Evolutionary conservation across 2,113 vertebrate species (phyloP).

Genomic region (Microcebus jonahi): DNA sequence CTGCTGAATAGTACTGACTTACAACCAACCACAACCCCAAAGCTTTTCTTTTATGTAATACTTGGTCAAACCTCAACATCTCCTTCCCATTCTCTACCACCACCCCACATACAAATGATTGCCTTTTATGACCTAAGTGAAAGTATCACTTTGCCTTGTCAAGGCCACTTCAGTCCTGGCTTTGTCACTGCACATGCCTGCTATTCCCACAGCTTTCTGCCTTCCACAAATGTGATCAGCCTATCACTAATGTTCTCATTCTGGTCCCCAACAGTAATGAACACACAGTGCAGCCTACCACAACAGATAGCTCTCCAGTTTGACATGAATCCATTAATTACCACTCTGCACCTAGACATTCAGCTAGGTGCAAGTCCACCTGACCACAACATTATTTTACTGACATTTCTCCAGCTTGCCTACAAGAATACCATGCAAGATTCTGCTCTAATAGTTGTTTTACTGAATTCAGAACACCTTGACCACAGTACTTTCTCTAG

Average conservation of each 20-base stretch:
- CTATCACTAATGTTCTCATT: slow-evolving; percentile 15
- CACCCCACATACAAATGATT: not conserved
- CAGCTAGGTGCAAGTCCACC: not conserved
- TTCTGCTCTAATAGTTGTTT: not conserved
- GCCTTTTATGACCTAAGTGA: not conserved
- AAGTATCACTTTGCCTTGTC: slow-evolving; percentile 9
- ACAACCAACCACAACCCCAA: not conserved
- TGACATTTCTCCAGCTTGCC: not conserved
- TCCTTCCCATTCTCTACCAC: not conserved
- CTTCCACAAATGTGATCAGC: not conserved
- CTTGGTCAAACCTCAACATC: not conserved
- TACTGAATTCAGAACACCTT: not conserved
- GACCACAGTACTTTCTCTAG: not conserved
- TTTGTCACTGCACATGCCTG: slow-evolving; percentile 34
- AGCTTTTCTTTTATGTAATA: not conserved
- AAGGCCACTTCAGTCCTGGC: not conserved
- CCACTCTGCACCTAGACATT: not conserved
- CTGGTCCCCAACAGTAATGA: slow-evolving; percentile 13
- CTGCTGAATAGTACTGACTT: not conserved
- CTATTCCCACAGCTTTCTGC: not conserved
- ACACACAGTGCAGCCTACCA: not conserved
- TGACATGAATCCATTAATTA: slow-evolving; percentile 28
- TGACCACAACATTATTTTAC: not conserved
- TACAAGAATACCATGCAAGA: not conserved
- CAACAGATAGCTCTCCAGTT: not conserved